A percentile compares a stretch with the other conserved stretches of the same genome.
Evolutionary conservation across 2,888 invertebrate genomes (phyloP).

Genomic region (Octonoba sinensis): DNA sequence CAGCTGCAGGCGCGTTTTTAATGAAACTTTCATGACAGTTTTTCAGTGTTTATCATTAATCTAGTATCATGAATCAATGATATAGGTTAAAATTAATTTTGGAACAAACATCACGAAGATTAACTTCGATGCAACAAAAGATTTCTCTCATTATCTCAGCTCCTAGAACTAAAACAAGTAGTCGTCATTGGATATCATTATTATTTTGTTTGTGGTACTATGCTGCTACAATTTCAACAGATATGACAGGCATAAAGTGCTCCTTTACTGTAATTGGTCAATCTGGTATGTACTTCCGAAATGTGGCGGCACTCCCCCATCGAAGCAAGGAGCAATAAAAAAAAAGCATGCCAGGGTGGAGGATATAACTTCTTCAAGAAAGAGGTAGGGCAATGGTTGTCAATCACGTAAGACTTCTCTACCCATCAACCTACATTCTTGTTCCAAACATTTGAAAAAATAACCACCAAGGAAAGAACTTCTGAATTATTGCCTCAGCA

Average conservation of each 20-base stretch:
- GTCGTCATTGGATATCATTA: conserved; percentile 11
- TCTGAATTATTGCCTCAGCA: background rate
- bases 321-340: conserved; percentile 12
- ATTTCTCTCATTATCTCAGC: background rate
- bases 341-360: conserved; percentile 38
- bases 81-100: too few relatives aligned
- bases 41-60: too few relatives aligned
- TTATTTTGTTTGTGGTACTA: conserved; percentile 46
- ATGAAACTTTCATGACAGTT: too few relatives aligned
- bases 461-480: conserved; percentile 1
- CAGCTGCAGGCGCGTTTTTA: too few relatives aligned
- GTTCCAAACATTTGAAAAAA: conserved; percentile 10
- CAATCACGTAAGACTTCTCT: conserved; percentile 39
- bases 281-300: conserved; percentile 27
- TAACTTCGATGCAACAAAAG: too few relatives aligned
- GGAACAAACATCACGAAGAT: too few relatives aligned
- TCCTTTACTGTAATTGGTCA: conserved; percentile 32
- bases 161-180: background rate
- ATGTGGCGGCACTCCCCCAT: conserved; percentile 47
- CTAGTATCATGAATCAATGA: too few relatives aligned
- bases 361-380: conserved; percentile 47
- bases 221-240: conserved; percentile 38
- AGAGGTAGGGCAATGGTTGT: conserved; percentile 44
- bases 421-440: conserved; percentile 39
- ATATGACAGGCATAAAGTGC: conserved; percentile 50